Conservation (phyloP, 2,113 vertebrate species). For the Syrmaticus mikado region DNA sequence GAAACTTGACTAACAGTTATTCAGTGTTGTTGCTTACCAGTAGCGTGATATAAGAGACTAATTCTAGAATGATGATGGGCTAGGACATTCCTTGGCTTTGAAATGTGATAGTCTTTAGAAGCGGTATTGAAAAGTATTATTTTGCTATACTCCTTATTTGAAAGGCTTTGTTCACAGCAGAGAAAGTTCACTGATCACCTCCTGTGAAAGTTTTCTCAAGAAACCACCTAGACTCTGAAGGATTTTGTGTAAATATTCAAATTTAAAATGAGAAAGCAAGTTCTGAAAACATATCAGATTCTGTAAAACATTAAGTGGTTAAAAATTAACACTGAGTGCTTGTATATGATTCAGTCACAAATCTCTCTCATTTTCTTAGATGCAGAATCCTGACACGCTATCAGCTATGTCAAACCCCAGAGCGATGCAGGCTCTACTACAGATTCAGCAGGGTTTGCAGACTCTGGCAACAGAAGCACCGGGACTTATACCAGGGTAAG, state of each 20-base stretch:
- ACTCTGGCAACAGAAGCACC: slow-evolving; percentile 89
- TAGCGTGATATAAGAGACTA: background rate
- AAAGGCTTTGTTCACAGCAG: background rate
- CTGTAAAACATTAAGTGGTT: background rate
- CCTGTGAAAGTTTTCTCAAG: background rate
- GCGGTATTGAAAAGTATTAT: background rate
- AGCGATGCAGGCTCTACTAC: slow-evolving; percentile 90
- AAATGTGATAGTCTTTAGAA: background rate
- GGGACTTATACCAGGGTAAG: slow-evolving; percentile 86
- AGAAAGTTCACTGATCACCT: background rate
- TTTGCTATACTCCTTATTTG: background rate
- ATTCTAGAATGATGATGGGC: background rate
- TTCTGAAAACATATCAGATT: background rate
- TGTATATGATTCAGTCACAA: background rate
- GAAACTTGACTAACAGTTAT: background rate
- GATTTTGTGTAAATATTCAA: background rate
- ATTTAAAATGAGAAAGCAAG: background rate
- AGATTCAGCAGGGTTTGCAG: slow-evolving; percentile 93
- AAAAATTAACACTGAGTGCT: background rate
- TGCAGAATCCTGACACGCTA: slow-evolving; percentile 91
- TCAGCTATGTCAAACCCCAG: slow-evolving; percentile 91
- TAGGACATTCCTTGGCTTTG: background rate
- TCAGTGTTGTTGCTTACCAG: background rate
- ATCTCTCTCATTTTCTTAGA: slow-evolving; percentile 77
- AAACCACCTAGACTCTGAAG: background rate